phyloP scores from a whole-genome alignment of 2,113 vertebrate species.

The Grammomys dolichurus region DNA sequence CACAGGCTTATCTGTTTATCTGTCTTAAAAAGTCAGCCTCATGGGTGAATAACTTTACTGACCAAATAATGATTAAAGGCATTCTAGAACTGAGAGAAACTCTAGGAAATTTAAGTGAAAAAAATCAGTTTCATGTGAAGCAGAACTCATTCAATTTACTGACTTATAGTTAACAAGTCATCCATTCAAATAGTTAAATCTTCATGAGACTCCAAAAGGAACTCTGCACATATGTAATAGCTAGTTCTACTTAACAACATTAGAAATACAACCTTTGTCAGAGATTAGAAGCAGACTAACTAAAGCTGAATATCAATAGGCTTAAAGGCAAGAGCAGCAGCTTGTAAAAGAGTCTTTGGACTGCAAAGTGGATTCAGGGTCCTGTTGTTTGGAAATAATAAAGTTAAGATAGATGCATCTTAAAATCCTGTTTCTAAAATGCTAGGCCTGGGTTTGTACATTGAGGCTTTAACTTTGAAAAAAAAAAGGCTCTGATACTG shows the following conservation, averaged over 20 bases:
- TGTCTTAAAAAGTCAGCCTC: conserved; percentile 28
- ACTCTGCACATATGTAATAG: background rate
- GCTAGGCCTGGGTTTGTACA: conserved; percentile 3
- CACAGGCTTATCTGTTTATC: conserved; percentile 30
- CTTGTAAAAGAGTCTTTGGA: conserved; percentile 15
- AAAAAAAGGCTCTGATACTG: background rate
- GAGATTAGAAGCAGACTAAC: conserved; percentile 27
- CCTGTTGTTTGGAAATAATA: conserved; percentile 25
- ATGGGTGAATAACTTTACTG: conserved; percentile 45
- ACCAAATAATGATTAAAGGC: background rate
- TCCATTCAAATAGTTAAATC: conserved; percentile 38
- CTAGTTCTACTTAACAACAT: background rate
- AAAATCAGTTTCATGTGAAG: conserved; percentile 37
- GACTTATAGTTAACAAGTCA: conserved; percentile 1
- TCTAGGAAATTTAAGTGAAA: background rate
- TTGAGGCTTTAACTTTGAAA: conserved; percentile 9
- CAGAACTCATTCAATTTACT: conserved; percentile 11
- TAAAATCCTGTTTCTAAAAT: background rate
- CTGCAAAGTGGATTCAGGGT: background rate
- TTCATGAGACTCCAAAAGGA: conserved; percentile 30
- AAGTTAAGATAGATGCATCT: background rate
- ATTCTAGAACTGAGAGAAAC: conserved; percentile 26
- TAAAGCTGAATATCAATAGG: background rate
- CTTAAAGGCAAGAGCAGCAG: background rate
- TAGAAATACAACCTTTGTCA: background rate